These are phyloP conservation scores for Eupithecia dodoneata DNA, from an alignment of 2,888 invertebrate species.

Conservation along the genomic window DNA sequence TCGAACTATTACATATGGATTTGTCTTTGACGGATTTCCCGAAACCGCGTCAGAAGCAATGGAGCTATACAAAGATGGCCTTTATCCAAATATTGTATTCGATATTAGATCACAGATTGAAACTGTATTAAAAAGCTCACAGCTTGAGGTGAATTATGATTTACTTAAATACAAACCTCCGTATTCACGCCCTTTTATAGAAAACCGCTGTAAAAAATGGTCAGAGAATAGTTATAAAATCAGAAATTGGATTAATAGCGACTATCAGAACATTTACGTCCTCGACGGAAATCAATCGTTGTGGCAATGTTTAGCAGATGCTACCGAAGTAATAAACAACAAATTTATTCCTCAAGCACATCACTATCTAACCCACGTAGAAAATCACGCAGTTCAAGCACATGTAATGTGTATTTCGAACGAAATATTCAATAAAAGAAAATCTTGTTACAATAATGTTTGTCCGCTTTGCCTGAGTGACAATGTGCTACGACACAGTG, in stretches of 20 bases:
- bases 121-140: constrained; percentile 68
- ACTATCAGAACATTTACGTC: constrained; percentile 81
- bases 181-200: constrained; percentile 69
- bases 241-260: constrained; percentile 78
- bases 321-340: constrained; percentile 63
- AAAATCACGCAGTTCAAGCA: constrained; percentile 76
- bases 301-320: constrained; percentile 82
- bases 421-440: constrained; percentile 76
- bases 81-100: constrained; percentile 85
- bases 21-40: constrained; percentile 86
- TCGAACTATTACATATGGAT: constrained; percentile 81
- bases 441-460: constrained; percentile 79
- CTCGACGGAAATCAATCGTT: constrained; percentile 79
- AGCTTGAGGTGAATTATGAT: constrained; percentile 64
- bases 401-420: constrained; percentile 83
- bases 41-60: constrained; percentile 76
- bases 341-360: constrained; percentile 71
- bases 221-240: constrained; percentile 57
- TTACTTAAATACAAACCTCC: constrained; percentile 65
- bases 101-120: constrained; percentile 73
- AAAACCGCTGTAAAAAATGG: constrained; percentile 76
- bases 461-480: constrained; percentile 85
- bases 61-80: constrained; percentile 74
- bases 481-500: constrained; percentile 66
- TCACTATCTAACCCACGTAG: constrained; percentile 78